Evolutionary conservation across 2,113 vertebrate species (phyloP).

Genomic region (Ophiodon elongatus): DNA sequence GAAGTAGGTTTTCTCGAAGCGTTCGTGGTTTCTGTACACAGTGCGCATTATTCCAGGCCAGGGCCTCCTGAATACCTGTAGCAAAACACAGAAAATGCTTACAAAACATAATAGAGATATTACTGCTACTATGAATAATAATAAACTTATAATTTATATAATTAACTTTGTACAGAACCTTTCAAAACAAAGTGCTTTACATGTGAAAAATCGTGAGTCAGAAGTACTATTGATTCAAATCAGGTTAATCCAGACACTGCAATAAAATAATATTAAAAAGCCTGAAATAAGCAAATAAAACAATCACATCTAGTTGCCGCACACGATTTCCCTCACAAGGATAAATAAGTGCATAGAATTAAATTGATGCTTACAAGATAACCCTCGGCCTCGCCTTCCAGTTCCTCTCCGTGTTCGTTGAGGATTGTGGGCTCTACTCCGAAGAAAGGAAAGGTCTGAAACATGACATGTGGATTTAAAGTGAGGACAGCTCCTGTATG

Average conservation of each 20-base stretch:
- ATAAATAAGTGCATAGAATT: background rate
- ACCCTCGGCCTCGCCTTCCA: conserved; percentile 87
- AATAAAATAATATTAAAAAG: background rate
- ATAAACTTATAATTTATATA: background rate
- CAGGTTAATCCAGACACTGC: background rate
- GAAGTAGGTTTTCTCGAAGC: conserved; percentile 87
- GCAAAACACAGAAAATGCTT: background rate
- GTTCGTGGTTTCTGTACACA: conserved; percentile 82
- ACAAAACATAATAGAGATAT: background rate
- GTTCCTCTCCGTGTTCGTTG: conserved; percentile 86
- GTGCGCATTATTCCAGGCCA: conserved; percentile 89
- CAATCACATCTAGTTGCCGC: background rate
- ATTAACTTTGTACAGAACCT: background rate
- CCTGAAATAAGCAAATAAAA: background rate
- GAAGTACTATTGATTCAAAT: background rate
- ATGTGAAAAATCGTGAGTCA: background rate
- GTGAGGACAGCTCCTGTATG: background rate
- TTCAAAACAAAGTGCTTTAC: background rate
- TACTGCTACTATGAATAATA: background rate
- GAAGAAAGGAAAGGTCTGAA: conserved; percentile 88
- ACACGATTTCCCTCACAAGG: rapidly evolving
- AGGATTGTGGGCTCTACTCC: conserved; percentile 85
- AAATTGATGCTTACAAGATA: conserved; percentile 81
- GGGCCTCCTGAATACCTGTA: conserved; percentile 85
- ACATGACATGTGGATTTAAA: conserved; percentile 13